Base-by-base conservation (phyloP, 2,888 invertebrate genomes). In the Thalpophila matura region DNA sequence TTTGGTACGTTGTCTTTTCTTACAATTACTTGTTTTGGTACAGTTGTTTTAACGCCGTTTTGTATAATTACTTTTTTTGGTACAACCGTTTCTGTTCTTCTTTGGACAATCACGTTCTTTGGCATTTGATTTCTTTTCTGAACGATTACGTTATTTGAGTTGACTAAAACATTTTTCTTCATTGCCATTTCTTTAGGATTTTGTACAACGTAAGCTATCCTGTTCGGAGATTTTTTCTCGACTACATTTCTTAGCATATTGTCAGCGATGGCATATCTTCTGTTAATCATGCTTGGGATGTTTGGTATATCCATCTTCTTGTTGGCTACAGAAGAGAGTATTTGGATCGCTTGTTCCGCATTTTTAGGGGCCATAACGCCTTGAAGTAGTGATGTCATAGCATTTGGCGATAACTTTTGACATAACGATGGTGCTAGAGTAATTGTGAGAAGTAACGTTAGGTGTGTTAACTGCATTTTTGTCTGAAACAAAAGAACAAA, bases 291-390 rank as follows among this genome's bases (percentile, higher is more conserved):
- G 0, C 29, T 3, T 6, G 47, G 24, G 1, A 16, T 4, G 26
- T 45, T 45, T 53, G 45, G 10, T 6, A 24, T 0, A n/a, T 4
- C 22, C 0, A 40, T 51, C 12, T 47, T 53, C 16, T 64, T 16
- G 29, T 33, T 57, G 47, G 61, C 51, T 22, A 61, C 55, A 3
- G 70, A 47, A 42, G 73, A 74, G 3, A 86, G 47, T 1, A 83
- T 49, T 57, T 83, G 73, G 40, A 85, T 42, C 0, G 82, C 77
- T 18, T 77, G 81, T 38, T 80, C 84, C 0, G 80, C 73, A 14
- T 81, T 84, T 4, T 57, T 73, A 6, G 86, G 82, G 12, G 85
- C 80, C 4, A 89, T 38, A 1, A 87, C 80, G 2, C 82, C 83
- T 75, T 85, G 83, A 9, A 89, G 58, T 0, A 79, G 29, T 5